Evolutionary conservation across 2,113 vertebrate species (phyloP), one percentile per base, ranked within the genome.

Genomic region (Osmerus mordax): DNA sequence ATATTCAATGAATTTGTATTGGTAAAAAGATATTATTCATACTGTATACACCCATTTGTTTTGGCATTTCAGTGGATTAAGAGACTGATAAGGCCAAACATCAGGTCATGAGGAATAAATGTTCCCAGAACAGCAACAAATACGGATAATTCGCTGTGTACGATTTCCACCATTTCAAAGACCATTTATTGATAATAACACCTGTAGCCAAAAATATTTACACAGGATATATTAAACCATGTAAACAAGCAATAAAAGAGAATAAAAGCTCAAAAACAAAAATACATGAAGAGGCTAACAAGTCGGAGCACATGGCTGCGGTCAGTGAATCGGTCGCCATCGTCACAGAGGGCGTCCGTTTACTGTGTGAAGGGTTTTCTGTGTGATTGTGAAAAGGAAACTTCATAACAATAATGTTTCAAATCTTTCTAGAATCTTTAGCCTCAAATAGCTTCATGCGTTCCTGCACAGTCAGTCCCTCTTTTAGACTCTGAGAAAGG

Each of bases 381-480:
- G 55, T 47, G 18, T 75, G 62, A 65, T 25, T 19, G 64, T 13
- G 32, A 12, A 18, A 65, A 14, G 19, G 14, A 73, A 15, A 62
- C 65, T 60, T 66, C 18, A 56, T 54, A 67, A 56, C 76, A 53
- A 71, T 41, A 55, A 86, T 75, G 8, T 83, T 47, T 93, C 91
- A 98, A 85, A 96, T 94, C 89, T 93, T 96, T 92, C 94, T 95
- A 89, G 94, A 94, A 92, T 96, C 94, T 92, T 95, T 97, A 87
- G 95, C 93, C 94, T 99, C 96, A 85, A 98, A 99, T 84, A 98
- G 95, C 92, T 98, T 98, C 93, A 97, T 93, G 84, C 96, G 91
- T 78, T 99, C 96, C 88, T 98, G 96, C 86, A 98, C 95, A 0
- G 95, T 98, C 83, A 99, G 90, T 89, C 96, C 96, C 92, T 99